Conservation (phyloP, 2,888 invertebrate genomes). For the Drosophila paucipuncta region DNA sequence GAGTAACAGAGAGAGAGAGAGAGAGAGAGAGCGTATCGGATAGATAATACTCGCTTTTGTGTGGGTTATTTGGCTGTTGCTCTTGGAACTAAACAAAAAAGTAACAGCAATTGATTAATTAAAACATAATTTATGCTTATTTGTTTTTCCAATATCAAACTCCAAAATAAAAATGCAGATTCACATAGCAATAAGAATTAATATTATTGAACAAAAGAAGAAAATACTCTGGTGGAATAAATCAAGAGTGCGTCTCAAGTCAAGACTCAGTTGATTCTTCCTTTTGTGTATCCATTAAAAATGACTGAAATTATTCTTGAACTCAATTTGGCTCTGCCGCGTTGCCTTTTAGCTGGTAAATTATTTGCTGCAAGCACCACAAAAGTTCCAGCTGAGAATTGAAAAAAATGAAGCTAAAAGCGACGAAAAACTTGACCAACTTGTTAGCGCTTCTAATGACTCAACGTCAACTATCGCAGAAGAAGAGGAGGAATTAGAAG, state of each 20-base stretch:
- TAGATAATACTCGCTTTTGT: constrained; percentile 9
- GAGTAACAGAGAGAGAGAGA: constrained; percentile 7
- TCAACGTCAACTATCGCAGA: constrained; percentile 16
- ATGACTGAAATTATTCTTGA: constrained; percentile 35
- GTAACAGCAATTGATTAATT: constrained; percentile 42
- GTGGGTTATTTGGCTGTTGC: constrained; percentile 6
- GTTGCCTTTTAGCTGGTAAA: constrained; percentile 14
- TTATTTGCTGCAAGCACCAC: constrained; percentile 14
- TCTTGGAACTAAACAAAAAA: background rate
- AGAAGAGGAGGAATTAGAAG: constrained; percentile 4
- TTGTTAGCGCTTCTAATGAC: constrained; percentile 57
- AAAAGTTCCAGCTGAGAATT: background rate
- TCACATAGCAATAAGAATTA: background rate
- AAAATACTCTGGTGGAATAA: constrained; percentile 1
- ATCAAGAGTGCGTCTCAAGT: background rate
- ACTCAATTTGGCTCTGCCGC: constrained; percentile 19
- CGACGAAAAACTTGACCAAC: constrained; percentile 47
- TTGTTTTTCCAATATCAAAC: constrained; percentile 11
- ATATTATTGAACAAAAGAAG: background rate
- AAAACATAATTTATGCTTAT: constrained; percentile 33
- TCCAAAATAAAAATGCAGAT: background rate
- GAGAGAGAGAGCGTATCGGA: background rate
- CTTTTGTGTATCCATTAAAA: constrained; percentile 34
- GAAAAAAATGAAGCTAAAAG: background rate
- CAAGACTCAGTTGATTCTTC: background rate